Conservation (phyloP, 2,888 invertebrate genomes). For the Microctonus aethiopoides region DNA sequence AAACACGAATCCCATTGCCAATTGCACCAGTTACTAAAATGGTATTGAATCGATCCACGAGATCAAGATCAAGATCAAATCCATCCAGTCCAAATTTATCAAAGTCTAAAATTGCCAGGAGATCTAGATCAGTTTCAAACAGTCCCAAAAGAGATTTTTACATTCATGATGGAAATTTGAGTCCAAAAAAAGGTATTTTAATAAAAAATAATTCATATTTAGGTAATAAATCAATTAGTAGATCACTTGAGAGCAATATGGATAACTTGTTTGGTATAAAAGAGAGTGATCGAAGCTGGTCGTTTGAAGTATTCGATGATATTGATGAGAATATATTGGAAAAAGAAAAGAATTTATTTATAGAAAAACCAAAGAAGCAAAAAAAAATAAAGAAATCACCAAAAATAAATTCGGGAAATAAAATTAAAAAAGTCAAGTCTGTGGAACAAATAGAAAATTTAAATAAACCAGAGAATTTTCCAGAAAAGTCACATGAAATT, state of each 20-base stretch:
- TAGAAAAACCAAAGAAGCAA: constrained; percentile 15
- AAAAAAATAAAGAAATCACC: background rate
- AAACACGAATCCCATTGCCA: constrained; percentile 68
- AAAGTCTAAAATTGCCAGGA: constrained; percentile 23
- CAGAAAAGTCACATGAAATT: constrained; percentile 22
- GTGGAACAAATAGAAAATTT: background rate
- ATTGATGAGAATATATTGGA: constrained; percentile 8
- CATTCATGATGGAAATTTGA: constrained; percentile 57
- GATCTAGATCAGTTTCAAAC: constrained; percentile 52
- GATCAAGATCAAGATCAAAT: constrained; percentile 35
- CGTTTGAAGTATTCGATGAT: constrained; percentile 41
- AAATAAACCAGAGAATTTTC: constrained; percentile 1
- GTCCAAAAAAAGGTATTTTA: constrained; percentile 62
- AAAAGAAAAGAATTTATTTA: background rate
- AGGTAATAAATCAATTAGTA: background rate
- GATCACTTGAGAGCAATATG: constrained; percentile 21
- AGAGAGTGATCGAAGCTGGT: constrained; percentile 40
- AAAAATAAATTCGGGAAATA: background rate
- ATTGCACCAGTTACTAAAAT: constrained; percentile 65
- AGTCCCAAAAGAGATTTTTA: constrained; percentile 55
- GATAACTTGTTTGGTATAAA: constrained; percentile 36
- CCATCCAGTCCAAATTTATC: constrained; percentile 45
- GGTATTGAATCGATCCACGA: constrained; percentile 48
- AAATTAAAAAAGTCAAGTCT: background rate
- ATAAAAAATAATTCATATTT: constrained; percentile 38